phyloP scores from a whole-genome alignment of 2,888 invertebrate genomes.

The Bruchidius siliquastri region DNA sequence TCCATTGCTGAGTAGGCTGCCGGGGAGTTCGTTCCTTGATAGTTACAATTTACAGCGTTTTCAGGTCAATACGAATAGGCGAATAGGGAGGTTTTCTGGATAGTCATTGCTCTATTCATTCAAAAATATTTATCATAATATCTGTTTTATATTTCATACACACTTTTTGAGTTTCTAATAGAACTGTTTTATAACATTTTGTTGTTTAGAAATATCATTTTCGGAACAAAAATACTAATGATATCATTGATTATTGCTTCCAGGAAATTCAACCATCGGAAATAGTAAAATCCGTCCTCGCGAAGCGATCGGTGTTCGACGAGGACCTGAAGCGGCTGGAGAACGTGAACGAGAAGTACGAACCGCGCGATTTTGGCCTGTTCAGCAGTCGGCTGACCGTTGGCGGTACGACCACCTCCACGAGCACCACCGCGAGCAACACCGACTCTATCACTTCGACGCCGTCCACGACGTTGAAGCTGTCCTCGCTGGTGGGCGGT shows the following conservation, averaged over 20 bases:
- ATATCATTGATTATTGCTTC: constrained; percentile 62
- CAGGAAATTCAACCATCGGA: constrained; percentile 78
- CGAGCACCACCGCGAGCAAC: constrained; percentile 22
- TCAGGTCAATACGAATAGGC: no score
- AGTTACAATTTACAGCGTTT: no score
- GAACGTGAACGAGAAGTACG: constrained; percentile 78
- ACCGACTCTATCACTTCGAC: neutral
- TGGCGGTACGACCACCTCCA: constrained; percentile 18
- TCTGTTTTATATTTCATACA: no score
- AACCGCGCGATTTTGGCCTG: constrained; percentile 57
- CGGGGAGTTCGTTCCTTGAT: no score
- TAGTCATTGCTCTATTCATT: no score
- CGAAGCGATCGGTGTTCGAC: constrained; percentile 91
- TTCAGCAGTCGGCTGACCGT: constrained; percentile 30
- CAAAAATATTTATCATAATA: no score
- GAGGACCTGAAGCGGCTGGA: constrained; percentile 91
- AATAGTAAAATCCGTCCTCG: constrained; percentile 86
- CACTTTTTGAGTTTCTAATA: no score
- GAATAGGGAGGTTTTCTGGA: no score
- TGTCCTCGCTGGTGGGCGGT: constrained; percentile 12
- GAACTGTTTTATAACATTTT: no score
- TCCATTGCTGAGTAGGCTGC: no score
- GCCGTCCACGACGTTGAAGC: constrained; percentile 14
- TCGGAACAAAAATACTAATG: no score
- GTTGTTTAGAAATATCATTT: no score